Conservation (phyloP, 2,888 invertebrate genomes). For the Erebia epiphron region DNA sequence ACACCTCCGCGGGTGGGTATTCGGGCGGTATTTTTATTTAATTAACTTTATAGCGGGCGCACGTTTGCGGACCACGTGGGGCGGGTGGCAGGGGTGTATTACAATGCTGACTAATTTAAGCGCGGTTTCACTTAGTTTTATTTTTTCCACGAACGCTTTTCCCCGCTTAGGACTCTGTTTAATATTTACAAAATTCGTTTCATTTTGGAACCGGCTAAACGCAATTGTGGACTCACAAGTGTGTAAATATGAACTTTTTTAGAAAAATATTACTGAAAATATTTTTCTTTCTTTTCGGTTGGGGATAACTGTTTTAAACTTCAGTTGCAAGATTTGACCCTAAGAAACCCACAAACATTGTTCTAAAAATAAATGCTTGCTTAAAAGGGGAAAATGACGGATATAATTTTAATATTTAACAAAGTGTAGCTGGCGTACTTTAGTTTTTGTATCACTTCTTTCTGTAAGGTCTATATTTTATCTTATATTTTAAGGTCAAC, state of each 20-base stretch:
- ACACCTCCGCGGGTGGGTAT: constrained; percentile 69
- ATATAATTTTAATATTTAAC: too few species aligned
- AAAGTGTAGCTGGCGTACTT: too few species aligned
- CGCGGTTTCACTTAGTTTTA: constrained; percentile 61
- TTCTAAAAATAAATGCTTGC: too few species aligned
- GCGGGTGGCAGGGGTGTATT: constrained; percentile 49
- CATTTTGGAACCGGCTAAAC: constrained; percentile 28
- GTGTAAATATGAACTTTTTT: constrained; percentile 1
- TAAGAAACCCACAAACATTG: too few species aligned
- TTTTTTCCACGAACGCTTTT: constrained; percentile 29
- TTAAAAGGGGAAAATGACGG: too few species aligned
- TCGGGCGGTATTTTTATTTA: constrained; percentile 74
- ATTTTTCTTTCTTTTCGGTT: neutral
- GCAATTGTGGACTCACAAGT: constrained; percentile 8
- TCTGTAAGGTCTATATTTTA: too few species aligned
- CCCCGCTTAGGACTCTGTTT: constrained; percentile 33
- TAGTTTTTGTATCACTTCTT: too few species aligned
- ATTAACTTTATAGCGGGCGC: constrained; percentile 60
- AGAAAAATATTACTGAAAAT: neutral
- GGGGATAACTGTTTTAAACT: too few species aligned
- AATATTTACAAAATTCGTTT: constrained; percentile 34
- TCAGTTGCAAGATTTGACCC: too few species aligned
- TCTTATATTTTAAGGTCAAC: too few species aligned
- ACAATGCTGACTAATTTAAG: constrained; percentile 75
- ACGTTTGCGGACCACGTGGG: constrained; percentile 55